Evolutionary conservation across 2,797 vertebrate species (phyloP).

Genomic region (Rallus crepitans): DNA sequence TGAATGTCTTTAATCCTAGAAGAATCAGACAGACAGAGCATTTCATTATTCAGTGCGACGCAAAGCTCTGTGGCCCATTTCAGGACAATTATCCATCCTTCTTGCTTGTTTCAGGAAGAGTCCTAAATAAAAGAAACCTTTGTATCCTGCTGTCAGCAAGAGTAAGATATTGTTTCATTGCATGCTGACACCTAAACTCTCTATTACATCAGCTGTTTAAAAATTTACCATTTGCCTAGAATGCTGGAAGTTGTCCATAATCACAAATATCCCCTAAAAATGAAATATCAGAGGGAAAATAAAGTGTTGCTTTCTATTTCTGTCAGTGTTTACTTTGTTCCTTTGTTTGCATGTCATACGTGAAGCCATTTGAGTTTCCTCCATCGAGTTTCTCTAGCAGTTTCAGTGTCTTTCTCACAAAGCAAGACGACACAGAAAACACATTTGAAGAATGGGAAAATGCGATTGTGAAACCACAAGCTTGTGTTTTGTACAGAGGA

Average conservation of each 20-base stretch:
- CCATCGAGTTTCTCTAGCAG: slow-evolving; percentile 53
- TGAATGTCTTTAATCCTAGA: background rate
- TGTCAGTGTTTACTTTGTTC: slow-evolving; percentile 42
- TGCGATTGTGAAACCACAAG: slow-evolving; percentile 58
- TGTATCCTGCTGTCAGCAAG: slow-evolving; percentile 30
- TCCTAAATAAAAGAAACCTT: slow-evolving; percentile 3
- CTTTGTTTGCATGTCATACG: background rate
- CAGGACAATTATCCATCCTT: background rate
- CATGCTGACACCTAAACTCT: slow-evolving; percentile 18
- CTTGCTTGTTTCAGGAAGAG: background rate
- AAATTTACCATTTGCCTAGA: slow-evolving; percentile 24
- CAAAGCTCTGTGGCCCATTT: background rate
- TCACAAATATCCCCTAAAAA: slow-evolving; percentile 48
- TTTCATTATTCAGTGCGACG: background rate
- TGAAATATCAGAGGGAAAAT: slow-evolving; percentile 49
- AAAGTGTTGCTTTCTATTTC: slow-evolving; percentile 57
- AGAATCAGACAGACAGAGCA: background rate
- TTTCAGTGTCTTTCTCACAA: slow-evolving; percentile 55
- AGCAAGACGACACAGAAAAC: slow-evolving; percentile 29
- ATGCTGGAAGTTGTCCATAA: slow-evolving; percentile 20
- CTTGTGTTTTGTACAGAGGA: slow-evolving; percentile 16
- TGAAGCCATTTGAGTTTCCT: slow-evolving; percentile 49
- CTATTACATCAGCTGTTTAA: slow-evolving; percentile 11
- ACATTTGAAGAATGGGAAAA: slow-evolving; percentile 70
- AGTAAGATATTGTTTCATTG: slow-evolving; percentile 5